These are phyloP conservation scores for Sthenelais limicola DNA, from an alignment of 2,888 invertebrate genomes.

Conservation along the genomic window DNA sequence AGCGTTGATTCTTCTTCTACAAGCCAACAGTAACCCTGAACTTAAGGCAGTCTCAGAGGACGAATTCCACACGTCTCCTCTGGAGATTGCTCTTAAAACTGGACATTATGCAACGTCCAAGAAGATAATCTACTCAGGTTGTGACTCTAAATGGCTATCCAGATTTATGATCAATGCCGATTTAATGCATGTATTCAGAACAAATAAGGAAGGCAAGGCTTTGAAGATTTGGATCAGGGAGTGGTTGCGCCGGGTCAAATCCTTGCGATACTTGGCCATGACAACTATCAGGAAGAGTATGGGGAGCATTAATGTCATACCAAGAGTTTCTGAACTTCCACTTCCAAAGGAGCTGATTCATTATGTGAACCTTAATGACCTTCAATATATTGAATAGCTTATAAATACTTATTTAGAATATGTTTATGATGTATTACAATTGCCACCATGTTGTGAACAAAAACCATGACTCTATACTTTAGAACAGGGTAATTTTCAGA, in stretches of 20 bases:
- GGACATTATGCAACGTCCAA: slow-evolving; percentile 14
- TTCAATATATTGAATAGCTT: too few relatives aligned
- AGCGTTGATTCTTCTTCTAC: not conserved
- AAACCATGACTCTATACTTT: too few relatives aligned
- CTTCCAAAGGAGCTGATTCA: slow-evolving; percentile 3
- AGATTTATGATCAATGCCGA: slow-evolving; percentile 25
- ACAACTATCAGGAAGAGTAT: slow-evolving; percentile 7
- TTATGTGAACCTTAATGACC: slow-evolving; percentile 6
- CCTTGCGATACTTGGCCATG: slow-evolving; percentile 8
- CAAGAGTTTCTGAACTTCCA: slow-evolving; percentile 14
- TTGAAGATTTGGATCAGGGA: slow-evolving; percentile 23
- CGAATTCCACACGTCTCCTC: slow-evolving; percentile 33
- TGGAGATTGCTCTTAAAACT: slow-evolving; percentile 33
- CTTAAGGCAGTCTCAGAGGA: slow-evolving; percentile 16
- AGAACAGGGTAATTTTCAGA: too few relatives aligned
- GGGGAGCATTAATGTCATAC: not conserved
- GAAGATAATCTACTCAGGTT: slow-evolving; percentile 26
- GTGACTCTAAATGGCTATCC: not conserved
- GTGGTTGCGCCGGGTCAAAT: slow-evolving; percentile 6
- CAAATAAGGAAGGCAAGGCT: not conserved
- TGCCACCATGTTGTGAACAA: too few relatives aligned
- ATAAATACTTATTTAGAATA: too few relatives aligned
- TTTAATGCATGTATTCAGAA: slow-evolving; percentile 22
- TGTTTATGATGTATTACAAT: too few relatives aligned
- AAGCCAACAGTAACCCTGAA: slow-evolving; percentile 24